Conservation (phyloP, 1,140 invertebrate genomes). For the Vanessa atalanta region DNA sequence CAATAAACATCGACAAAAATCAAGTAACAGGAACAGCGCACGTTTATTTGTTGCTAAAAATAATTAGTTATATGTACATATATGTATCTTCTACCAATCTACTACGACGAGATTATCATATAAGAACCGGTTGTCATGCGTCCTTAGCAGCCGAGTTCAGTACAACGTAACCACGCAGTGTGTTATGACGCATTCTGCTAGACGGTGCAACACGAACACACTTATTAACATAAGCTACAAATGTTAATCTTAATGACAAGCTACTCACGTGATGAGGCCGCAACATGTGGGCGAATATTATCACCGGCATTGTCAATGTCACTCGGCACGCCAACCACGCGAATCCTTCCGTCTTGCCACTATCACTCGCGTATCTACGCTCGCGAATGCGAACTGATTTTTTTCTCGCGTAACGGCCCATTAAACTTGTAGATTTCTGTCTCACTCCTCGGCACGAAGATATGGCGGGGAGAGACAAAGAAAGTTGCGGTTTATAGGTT, state of each 20-base stretch:
- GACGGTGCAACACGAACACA: conserved; percentile 11
- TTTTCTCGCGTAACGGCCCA: conserved; percentile 79
- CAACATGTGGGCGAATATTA: conserved; percentile 24
- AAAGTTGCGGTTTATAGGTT: conserved; percentile 81
- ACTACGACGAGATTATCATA: conserved; percentile 14
- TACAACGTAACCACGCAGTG: conserved; percentile 27
- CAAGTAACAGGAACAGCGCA: background rate
- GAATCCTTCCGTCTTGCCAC: conserved; percentile 70
- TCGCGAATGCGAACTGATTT: conserved; percentile 80
- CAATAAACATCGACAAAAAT: too few species aligned
- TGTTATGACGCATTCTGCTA: conserved; percentile 26
- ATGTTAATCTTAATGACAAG: background rate
- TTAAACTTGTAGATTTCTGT: conserved; percentile 79
- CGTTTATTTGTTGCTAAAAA: conserved; percentile 4
- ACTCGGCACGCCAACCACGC: conserved; percentile 52
- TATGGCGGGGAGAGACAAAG: conserved; percentile 77
- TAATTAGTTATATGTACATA: background rate
- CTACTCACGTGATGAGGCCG: conserved; percentile 29
- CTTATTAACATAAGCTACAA: background rate
- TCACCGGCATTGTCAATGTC: conserved; percentile 39
- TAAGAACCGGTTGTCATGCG: conserved; percentile 31
- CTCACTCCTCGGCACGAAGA: conserved; percentile 66
- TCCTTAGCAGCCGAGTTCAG: conserved; percentile 29
- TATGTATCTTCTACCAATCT: background rate
- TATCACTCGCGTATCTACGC: conserved; percentile 80